Evolutionary conservation across 2,113 vertebrate species (phyloP), one percentile per base, ranked within the genome.

Genomic region (Austrofundulus limnaeus): DNA sequence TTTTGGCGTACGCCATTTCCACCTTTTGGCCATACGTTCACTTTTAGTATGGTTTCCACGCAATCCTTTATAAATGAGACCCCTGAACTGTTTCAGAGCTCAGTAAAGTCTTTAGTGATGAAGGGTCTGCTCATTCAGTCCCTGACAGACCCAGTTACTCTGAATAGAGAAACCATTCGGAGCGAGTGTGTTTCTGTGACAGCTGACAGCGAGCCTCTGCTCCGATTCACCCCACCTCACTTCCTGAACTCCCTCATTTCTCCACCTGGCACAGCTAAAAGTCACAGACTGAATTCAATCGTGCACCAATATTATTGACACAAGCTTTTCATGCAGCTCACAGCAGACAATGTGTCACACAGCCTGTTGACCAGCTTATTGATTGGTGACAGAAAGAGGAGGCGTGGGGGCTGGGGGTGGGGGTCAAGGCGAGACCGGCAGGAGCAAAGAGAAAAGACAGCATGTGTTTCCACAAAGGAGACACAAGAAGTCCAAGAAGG

Each of bases 241-340:
- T 63, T 47, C 62, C 11, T 71, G 64, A 79, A 79, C 74, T 61
- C 54, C 25, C 25, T 39, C 60, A 81, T 86, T 68, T 85, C 85
- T 84, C 77, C 72, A 77, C 77, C 84, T 85, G 78, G 85, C 85
- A 81, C 60, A 38, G 61, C 77, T 77, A 73, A 80, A 76, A 80
- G 72, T 46, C 73, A 70, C 80, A 81, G 54, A 72, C 65, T 39
- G 61, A 71, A 79, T 87, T 85, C 74, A 82, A 80, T 74, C 53
- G 74, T 2, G 43, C 70, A 62, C 49, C 59, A 11, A 83, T 85
- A 77, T 63, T 87, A 85, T 84, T 82, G 87, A 83, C 85, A 75
- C 75, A 77, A 62, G 81, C 83, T 70, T 82, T 83, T 76, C 70
- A 80, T 76, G 78, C 87, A 59, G 78, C 81, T 78, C 77, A 55